These are phyloP conservation scores for Acropternis orthonyx DNA, from an alignment of 2,797 vertebrate species.

Conservation along the genomic window DNA sequence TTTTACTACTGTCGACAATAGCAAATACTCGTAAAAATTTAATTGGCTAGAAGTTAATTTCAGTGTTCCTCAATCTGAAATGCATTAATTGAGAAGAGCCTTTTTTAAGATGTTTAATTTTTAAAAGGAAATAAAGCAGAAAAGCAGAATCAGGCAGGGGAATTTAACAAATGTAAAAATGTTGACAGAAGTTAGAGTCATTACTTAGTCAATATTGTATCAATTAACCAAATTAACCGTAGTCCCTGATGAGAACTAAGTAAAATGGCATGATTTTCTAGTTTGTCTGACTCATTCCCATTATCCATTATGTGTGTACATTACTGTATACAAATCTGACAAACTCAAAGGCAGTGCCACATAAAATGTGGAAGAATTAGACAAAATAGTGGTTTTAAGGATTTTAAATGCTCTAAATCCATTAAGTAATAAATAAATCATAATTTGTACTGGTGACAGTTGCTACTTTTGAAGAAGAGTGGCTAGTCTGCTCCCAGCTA, in stretches of 20 bases:
- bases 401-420: slow-evolving; percentile 41
- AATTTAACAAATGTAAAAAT: slow-evolving; percentile 57
- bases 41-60: slow-evolving; percentile 68
- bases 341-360: not conserved
- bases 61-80: slow-evolving; percentile 44
- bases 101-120: slow-evolving; percentile 47
- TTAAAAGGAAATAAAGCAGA: slow-evolving; percentile 52
- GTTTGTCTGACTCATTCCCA: slow-evolving; percentile 26
- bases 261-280: slow-evolving; percentile 40
- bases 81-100: slow-evolving; percentile 41
- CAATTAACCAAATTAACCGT: slow-evolving; percentile 26
- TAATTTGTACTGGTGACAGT: not conserved
- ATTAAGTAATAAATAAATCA: slow-evolving; percentile 59
- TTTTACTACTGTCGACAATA: slow-evolving; percentile 73
- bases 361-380: slow-evolving; percentile 36
- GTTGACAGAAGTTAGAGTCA: slow-evolving; percentile 42
- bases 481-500: not conserved
- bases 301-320: not conserved
- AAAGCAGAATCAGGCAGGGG: slow-evolving; percentile 23
- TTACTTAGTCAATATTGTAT: slow-evolving; percentile 60
- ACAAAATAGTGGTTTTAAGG: slow-evolving; percentile 27
- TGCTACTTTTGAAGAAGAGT: slow-evolving; percentile 12
- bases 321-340: not conserved
- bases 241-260: slow-evolving; percentile 18
- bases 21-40: slow-evolving; percentile 74